Base-by-base conservation (phyloP, 2,888 invertebrate genomes). In the Malthinus flaveolus region DNA sequence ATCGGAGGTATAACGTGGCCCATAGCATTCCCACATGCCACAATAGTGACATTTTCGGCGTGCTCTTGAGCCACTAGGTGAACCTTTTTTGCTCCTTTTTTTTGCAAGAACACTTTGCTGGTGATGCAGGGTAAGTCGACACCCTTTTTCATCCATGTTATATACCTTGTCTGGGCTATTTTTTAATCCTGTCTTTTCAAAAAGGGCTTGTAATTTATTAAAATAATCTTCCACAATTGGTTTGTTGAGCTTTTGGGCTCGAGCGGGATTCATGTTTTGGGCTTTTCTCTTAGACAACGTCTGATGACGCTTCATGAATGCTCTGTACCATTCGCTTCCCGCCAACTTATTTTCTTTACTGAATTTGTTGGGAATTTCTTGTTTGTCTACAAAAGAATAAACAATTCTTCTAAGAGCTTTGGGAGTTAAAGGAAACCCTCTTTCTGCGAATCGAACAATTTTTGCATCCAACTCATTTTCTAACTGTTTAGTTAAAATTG, bases 191-290 rank as follows among this genome's bases (percentile, higher is more conserved):
- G 31, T 4, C 42, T 55, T 49, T 1, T 68, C 68, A 37, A 70
- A 65, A 36, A 59, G 15, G 7, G 33, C 10, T 12, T 11, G 6
- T 23, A 52, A 52, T 15, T 45, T 45, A 5, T 10, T n/a, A 36
- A 54, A 54, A 47, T 54, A 13, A 13, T 47, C 39, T 6, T 9
- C 9, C 7, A 48, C 47, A 39, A 47, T 47, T 13, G 7, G 13
- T 53, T 52, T 61, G 13, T 54, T 54, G 8, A 62, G 32, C 46
- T 63, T 71, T 62, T 68, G 68, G n/a, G 66, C 66, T 37, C 68
- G 53, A 1, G 63, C 69, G 31, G 65, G 61, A 49, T 71, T 72
- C 62, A 71, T 59, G 8, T 47, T 51, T 46, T 72, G 70, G 11
- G 69, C 65, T 54, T 67, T 71, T 32, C 67, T 44, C 8, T 49